These are phyloP conservation scores for Eulemur albifrons DNA, from an alignment of 2,797 vertebrate species.

Conservation along the genomic window DNA sequence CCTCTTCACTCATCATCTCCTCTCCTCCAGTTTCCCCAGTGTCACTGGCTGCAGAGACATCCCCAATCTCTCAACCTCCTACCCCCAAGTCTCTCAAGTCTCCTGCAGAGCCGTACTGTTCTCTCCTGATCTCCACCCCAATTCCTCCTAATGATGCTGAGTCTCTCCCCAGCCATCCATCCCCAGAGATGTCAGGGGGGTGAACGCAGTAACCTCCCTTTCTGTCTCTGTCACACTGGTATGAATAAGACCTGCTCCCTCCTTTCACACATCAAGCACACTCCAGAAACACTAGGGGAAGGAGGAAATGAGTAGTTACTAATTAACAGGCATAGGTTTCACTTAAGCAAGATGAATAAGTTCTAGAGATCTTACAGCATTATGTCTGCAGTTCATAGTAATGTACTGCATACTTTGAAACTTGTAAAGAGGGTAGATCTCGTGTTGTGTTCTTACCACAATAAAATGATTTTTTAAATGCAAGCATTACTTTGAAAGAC, in stretches of 20 bases:
- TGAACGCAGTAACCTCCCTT: not conserved
- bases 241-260: not conserved
- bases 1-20: too few relatives aligned
- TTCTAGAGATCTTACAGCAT: not conserved
- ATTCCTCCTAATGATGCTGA: not conserved
- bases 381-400: not conserved
- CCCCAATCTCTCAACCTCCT: not conserved
- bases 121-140: not conserved
- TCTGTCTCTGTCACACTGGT: not conserved
- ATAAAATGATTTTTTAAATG: not conserved
- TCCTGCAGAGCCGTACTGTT: not conserved
- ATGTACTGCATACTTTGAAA: not conserved
- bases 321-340: not conserved
- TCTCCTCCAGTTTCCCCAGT: not conserved
- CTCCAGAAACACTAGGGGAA: not conserved
- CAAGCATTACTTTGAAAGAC: not conserved
- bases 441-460: not conserved
- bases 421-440: not conserved
- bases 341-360: not conserved
- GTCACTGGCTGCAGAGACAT: not conserved
- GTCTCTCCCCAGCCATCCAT: too few relatives aligned
- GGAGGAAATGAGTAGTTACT: not conserved
- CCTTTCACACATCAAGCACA: not conserved
- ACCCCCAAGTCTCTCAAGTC: not conserved
- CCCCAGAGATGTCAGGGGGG: not conserved